Evolutionary conservation across 2,113 vertebrate species (phyloP).

Genomic region (Cinclus cinclus): DNA sequence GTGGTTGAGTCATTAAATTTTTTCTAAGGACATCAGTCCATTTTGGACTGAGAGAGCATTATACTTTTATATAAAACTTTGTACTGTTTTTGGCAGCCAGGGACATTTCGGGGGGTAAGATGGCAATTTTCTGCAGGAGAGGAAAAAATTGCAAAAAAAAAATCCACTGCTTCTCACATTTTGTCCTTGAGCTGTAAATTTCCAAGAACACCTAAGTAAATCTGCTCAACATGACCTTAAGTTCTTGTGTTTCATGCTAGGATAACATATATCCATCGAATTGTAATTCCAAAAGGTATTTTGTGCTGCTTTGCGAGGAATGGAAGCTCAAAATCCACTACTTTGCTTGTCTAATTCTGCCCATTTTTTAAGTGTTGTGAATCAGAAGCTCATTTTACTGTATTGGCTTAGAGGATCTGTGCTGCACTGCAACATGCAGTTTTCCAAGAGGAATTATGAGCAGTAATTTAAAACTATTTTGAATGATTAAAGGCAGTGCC

Average conservation of each 20-base stretch:
- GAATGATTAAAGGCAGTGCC: background rate
- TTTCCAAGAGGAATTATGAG: background rate
- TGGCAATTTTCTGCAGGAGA: background rate
- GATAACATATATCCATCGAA: background rate
- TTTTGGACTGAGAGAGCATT: background rate
- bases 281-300: background rate
- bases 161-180: background rate
- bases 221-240: conserved; percentile 13
- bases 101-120: background rate
- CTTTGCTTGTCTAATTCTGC: conserved; percentile 23
- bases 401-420: background rate
- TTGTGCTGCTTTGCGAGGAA: background rate
- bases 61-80: background rate
- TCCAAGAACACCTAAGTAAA: conserved; percentile 61
- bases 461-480: background rate
- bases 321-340: background rate
- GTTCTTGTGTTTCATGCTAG: conserved; percentile 27
- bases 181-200: conserved; percentile 65
- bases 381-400: background rate
- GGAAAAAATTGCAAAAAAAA: conserved; percentile 1
- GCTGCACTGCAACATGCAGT: background rate
- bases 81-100: background rate
- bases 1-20: background rate
- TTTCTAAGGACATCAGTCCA: background rate
- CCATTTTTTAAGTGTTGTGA: background rate